phyloP scores from a whole-genome alignment of 64 coral and sea anemone genomes.

The Montipora efflorescens region DNA sequence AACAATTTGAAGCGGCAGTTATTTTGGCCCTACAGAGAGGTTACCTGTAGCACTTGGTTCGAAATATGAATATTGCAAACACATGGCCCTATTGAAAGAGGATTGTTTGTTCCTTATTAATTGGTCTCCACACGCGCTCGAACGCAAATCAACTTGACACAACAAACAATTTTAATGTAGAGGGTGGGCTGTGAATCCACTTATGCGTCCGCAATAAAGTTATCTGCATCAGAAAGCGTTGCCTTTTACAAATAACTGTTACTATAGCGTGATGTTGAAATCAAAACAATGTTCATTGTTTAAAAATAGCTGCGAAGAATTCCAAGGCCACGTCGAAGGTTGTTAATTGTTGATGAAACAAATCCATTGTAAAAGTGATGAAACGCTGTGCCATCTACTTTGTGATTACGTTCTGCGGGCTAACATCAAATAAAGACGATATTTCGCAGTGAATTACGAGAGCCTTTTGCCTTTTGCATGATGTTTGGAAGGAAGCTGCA shows the following conservation, averaged over 20 bases:
- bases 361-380: background rate
- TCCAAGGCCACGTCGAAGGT: background rate
- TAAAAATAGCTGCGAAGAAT: background rate
- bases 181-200: background rate
- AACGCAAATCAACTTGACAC: background rate
- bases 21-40: background rate
- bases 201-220: background rate
- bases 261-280: background rate
- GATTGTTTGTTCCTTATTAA: background rate
- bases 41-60: background rate
- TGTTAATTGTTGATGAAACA: background rate
- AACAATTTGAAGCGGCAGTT: background rate
- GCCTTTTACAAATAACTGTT: background rate
- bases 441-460: background rate
- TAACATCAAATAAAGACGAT: background rate
- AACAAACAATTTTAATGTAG: background rate
- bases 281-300: constrained; percentile 14
- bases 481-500: background rate
- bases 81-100: background rate
- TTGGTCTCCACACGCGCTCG: background rate
- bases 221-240: background rate
- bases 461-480: background rate
- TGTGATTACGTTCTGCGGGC: background rate
- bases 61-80: constrained; percentile 1
- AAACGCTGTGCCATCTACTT: background rate